phyloP scores from a whole-genome alignment of 2,113 vertebrate genomes.

The Boulengeromyrus knoepffleri region DNA sequence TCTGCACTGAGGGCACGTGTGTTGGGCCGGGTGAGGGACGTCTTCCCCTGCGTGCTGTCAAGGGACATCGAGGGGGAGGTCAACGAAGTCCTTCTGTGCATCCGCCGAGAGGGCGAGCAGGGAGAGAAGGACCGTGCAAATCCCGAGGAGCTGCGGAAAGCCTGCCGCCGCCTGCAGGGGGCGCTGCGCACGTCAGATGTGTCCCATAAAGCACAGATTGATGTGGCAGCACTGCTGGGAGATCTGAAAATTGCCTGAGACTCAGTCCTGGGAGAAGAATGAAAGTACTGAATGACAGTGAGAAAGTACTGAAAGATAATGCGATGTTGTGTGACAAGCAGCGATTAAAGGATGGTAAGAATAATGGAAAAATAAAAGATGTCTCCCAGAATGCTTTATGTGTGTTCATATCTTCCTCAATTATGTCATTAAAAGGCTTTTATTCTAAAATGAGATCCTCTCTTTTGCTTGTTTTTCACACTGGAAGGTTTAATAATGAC shows the following conservation, averaged over 20 bases:
- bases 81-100: conserved; percentile 80
- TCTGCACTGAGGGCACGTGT: conserved; percentile 64
- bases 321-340: neutral
- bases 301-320: too few species aligned
- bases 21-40: conserved; percentile 56
- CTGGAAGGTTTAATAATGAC: neutral
- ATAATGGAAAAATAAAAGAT: neutral
- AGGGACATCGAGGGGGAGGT: conserved; percentile 78
- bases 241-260: conserved; percentile 68
- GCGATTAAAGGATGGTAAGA: neutral
- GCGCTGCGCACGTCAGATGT: conserved; percentile 52
- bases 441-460: neutral
- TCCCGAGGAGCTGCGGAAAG: conserved; percentile 47
- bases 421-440: neutral
- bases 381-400: neutral
- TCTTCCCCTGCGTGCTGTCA: conserved; percentile 71
- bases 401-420: neutral
- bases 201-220: conserved; percentile 56
- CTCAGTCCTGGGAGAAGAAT: neutral
- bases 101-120: conserved; percentile 19
- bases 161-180: conserved; percentile 64
- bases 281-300: neutral
- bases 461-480: neutral
- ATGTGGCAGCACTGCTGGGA: conserved; percentile 72
- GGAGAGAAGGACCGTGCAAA: neutral